Base-by-base conservation (phyloP, 2,888 invertebrate species). In the Trichacis sp. region DNA sequence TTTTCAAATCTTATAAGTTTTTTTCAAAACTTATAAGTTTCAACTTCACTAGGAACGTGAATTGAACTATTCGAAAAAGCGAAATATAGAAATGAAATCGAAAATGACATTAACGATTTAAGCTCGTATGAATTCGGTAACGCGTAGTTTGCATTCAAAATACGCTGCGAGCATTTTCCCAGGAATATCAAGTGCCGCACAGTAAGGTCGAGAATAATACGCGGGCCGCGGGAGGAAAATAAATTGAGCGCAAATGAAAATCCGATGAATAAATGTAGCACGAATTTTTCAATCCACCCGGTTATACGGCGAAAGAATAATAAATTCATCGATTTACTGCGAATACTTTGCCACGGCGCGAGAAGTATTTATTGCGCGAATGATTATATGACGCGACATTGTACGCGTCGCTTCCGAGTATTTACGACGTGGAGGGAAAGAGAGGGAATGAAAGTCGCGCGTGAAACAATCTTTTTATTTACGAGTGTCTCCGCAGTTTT, bases 401-500 rank as follows among this genome's bases (percentile, higher is more conserved):
- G 59, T 45, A 60, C 46, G 64, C 51, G 60, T 52, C 64, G 56
- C 52, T 48, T 51, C 53, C 18, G 46, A 56, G 53, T 61, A 60
- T 65, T 60, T 60, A 60, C 53, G 54, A 42, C 56, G 56, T 59
- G 64, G 60, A 49, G 61, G 54, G 59, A 60, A 57, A 65, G 47
- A 56, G 54, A 65, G 60, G 60, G 56, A 61, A 60, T 57, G 50
- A 57, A 54, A 65, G 60, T 65, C 65, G 57, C 60, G 53, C 45
- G 54, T 57, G 60, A 56, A 55, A 61, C 56, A 60, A 60, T 45
- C 51, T 60, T 60, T 65, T 65, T 60, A 60, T 65, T 65, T 65
- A 60, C 64, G 64, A 65, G 56, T 64, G 59, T 59, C 59, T 42
- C 56, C 59, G 64, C 65, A 65, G 60, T 65, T 65, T 65, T 61